These are phyloP conservation scores for Plebejus melissa DNA, from an alignment of 2,888 invertebrate species.

Conservation along the genomic window DNA sequence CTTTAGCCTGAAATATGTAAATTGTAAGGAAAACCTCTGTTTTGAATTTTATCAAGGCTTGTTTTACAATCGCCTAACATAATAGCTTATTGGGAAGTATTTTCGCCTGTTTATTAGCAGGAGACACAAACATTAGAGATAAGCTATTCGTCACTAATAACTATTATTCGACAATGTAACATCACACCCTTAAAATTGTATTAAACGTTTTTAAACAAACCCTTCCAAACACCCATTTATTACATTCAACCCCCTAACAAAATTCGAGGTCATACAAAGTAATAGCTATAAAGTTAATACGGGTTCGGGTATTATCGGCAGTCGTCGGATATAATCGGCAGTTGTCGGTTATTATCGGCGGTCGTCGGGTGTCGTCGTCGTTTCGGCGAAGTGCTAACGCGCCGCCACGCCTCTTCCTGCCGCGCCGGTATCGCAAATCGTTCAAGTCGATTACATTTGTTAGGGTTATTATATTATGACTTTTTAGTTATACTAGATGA, in stretches of 20 bases:
- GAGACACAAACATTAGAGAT: too few species aligned
- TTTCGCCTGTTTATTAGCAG: too few species aligned
- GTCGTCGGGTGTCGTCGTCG: constrained; percentile 26
- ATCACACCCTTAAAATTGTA: too few species aligned
- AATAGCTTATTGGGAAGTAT: too few species aligned
- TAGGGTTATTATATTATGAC: constrained; percentile 2
- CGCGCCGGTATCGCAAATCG: constrained; percentile 27
- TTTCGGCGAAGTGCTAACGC: constrained; percentile 59
- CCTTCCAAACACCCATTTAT: not conserved
- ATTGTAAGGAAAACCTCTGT: too few species aligned
- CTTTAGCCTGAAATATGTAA: too few species aligned
- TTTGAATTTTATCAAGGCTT: too few species aligned
- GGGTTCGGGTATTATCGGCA: constrained; percentile 11
- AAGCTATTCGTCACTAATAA: not conserved
- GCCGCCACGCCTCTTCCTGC: constrained; percentile 69
- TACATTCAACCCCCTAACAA: not conserved
- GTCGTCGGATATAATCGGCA: not conserved
- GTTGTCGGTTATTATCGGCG: not conserved
- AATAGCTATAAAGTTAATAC: constrained; percentile 21
- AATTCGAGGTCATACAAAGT: constrained; percentile 19
- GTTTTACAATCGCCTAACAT: too few species aligned
- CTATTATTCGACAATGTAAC: too few species aligned
- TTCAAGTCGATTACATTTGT: constrained; percentile 5
- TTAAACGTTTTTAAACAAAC: not conserved
- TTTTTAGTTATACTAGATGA: not conserved